phyloP scores from a whole-genome alignment of 1,140 invertebrate species.

The Eriocheir sinensis region DNA sequence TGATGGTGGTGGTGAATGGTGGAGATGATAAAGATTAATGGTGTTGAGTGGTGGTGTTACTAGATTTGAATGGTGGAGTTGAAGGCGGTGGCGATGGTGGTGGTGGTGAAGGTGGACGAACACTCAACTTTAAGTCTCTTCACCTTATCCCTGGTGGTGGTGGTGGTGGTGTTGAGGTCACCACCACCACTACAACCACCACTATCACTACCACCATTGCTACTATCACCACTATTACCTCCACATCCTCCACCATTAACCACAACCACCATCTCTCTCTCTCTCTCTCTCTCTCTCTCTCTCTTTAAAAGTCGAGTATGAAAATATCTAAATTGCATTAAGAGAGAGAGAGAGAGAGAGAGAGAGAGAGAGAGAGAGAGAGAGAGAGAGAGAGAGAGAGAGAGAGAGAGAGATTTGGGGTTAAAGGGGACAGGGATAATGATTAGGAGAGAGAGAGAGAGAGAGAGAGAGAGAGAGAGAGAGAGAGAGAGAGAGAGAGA shows the following conservation, averaged over 20 bases:
- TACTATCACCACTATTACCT: neutral
- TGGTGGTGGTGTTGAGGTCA: too few relatives aligned
- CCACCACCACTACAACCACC: neutral
- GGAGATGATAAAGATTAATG: too few relatives aligned
- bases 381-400: neutral
- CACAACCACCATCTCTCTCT: neutral
- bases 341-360: conserved; percentile 38
- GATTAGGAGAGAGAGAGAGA: conserved; percentile 8
- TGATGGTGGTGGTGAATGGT: neutral
- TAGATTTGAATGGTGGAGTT: neutral
- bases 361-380: neutral
- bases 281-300: conserved; percentile 27
- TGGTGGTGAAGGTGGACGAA: neutral
- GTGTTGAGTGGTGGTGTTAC: neutral
- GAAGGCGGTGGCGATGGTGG: neutral
- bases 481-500: neutral
- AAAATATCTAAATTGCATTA: neutral
- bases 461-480: neutral
- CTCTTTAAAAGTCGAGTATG: neutral
- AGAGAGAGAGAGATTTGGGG: too few relatives aligned
- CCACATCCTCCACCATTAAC: neutral
- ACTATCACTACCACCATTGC: neutral
- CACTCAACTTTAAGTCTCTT: conserved; percentile 15
- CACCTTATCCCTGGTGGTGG: neutral
- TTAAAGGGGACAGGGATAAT: neutral